phyloP scores from a whole-genome alignment of 2,888 invertebrate species.

The Drosophila helvetica region DNA sequence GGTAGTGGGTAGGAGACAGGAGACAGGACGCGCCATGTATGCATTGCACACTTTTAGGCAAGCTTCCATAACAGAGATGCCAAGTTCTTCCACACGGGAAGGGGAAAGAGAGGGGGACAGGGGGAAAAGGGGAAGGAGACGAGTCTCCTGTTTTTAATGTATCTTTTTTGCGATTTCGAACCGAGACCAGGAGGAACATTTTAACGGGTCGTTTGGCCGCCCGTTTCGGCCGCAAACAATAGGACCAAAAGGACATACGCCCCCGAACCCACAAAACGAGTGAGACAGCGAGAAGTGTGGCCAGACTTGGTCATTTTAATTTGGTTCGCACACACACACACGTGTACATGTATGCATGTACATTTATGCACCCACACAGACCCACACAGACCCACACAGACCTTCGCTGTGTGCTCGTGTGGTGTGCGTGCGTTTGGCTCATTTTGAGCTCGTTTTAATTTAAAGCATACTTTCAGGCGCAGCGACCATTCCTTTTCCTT shows the following conservation, averaged over 20 bases:
- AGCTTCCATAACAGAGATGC: constrained; percentile 11
- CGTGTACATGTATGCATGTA: no score
- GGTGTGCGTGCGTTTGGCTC: constrained; percentile 56
- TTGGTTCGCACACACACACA: background rate
- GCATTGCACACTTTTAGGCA: constrained; percentile 8
- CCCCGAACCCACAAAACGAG: background rate
- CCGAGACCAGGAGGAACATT: constrained; percentile 13
- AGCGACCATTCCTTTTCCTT: background rate
- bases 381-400: background rate
- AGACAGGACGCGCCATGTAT: background rate
- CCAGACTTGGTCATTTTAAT: constrained; percentile 6
- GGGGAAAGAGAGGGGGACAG: no score
- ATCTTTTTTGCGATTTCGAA: constrained; percentile 4
- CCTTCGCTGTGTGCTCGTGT: background rate
- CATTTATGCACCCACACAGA: background rate
- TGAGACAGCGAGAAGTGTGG: background rate
- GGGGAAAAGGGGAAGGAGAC: background rate
- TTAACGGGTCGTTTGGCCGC: constrained; percentile 14
- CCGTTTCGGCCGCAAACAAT: constrained; percentile 19
- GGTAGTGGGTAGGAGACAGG: no score
- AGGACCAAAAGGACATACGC: background rate
- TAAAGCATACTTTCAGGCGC: constrained; percentile 52
- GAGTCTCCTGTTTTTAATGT: constrained; percentile 10
- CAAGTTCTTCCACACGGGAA: background rate
- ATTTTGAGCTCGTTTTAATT: constrained; percentile 62